Evolutionary conservation across 1,140 invertebrate species (phyloP), one percentile per base, ranked within the genome.

Genomic region (Brachionus calyciflorus): DNA sequence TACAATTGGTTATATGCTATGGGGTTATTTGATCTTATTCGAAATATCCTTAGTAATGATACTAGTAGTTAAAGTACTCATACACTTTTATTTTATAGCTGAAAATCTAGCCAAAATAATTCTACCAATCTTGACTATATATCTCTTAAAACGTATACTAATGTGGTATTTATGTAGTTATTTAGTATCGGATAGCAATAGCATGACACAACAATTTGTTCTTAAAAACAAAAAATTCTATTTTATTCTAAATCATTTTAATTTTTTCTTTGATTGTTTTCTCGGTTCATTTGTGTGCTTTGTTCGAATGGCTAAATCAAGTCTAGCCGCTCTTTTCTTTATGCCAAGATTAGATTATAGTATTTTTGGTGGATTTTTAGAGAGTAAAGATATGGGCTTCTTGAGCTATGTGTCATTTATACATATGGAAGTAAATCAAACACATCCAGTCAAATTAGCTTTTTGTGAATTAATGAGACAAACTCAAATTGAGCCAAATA

Each of bases 241-340:
- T 37, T 77, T 77, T 46, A 33, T 77, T 12, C 37, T 77, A 7
- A 63, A 44, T 30, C 51, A 77, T 68, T 77, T 77, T 37, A 77
- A 77, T 21, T 77, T 77, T 63, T 77, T 77, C 55, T 77, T 77
- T 21, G 76, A 77, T 37, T 77, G 76, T 33, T 77, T 77, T 65
- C 26, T 77, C 12, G 76, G 76, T 12, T 63, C 51, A 0, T 46
- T 77, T 77, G 41, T 60, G 2, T 77, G 76, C 37, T 46, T 60
- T 21, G 28, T 65, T 26, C 37, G 76, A 24, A 60, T 77, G 24
- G 10, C 55, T 14, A 60, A 77, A 40, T 55, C 76, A n/a, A 46
- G 49, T 41, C 10, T 77, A 17, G 76, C 76, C 0, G 76, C 76
- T 26, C 10, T 77, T 1, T 60, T 77, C 21, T 65, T 77, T n/a